Base-by-base conservation (phyloP, 2,113 vertebrate genomes). In the Clarias batrachus region DNA sequence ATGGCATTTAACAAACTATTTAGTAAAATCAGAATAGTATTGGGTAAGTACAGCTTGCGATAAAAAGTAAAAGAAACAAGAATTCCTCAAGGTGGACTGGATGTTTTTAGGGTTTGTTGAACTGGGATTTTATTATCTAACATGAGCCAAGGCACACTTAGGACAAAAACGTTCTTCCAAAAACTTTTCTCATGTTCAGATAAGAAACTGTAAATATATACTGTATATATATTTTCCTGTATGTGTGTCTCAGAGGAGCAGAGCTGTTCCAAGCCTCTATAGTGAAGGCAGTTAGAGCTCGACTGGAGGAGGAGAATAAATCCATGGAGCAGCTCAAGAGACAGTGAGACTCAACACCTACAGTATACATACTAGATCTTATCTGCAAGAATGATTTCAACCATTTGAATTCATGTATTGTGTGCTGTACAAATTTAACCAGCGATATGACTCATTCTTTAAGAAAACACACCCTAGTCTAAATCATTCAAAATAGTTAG, bases 281-380 rank as follows among this genome's bases (percentile, higher is more conserved):
- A 85, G 98, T 99, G 74, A 99, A 99, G 91, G 97, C 97, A 81
- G 98, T 99, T 63, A 97, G 96, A 87, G 98, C 98, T 90, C 95
- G 97, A 92, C 95, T 99, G 87, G 98, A 99, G 90, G 98, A 99
- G 86, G 98, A 99, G 92, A 96, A 97, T 78, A 99, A 96, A 89
- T 99, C 98, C 84, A 99, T 99, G 97, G 97, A 99, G 90, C 98
- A 99, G 85, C 95, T 99, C 79, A 99, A 99, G 92, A 97, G 97
- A 96, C 98, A 99, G 98, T 99, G 96, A 96, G 98, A 85, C 59
- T 56, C 14, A 54, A 11, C 21, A 37, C 73, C 11, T 71, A 33
- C 30, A 33, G 30, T 33, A 48, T 73, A 52, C 16, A 77, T 59
- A 77, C 30, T 30, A 60, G 1, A 74, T 23, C 57, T 14, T 52